A percentile compares a stretch with the other conserved stretches of the same genome.
These are phyloP conservation scores for Falco peregrinus DNA, from an alignment of 2,797 vertebrate genomes.

Conservation along the genomic window DNA sequence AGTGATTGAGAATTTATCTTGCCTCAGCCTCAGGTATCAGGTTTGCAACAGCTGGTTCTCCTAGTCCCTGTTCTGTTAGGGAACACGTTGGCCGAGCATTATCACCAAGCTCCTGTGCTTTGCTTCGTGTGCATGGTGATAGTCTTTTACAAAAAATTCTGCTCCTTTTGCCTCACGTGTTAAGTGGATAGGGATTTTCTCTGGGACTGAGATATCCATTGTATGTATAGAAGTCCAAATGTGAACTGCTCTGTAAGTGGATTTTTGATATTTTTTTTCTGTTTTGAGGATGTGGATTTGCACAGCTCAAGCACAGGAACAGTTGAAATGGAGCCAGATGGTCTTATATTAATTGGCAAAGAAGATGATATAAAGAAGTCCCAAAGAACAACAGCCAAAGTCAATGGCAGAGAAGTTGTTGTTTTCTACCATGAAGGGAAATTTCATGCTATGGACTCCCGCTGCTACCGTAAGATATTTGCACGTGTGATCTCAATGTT, in stretches of 20 bases:
- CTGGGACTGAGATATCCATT: neutral
- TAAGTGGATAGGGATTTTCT: neutral
- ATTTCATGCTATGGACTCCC: conserved; percentile 89
- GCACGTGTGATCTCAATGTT: neutral
- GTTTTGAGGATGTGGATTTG: conserved; percentile 54
- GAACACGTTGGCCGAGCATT: neutral
- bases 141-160: neutral
- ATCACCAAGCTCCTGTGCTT: neutral
- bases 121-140: accelerated
- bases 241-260: neutral
- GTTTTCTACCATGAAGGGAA: conserved; percentile 83
- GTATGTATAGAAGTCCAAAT: neutral
- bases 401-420: conserved; percentile 86
- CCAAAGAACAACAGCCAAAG: conserved; percentile 75
- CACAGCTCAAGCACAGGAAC: neutral
- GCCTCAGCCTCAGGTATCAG: neutral
- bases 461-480: conserved; percentile 91
- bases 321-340: neutral
- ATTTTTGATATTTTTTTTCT: neutral
- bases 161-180: neutral
- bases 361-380: conserved; percentile 84
- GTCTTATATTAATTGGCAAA: conserved; percentile 80
- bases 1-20: conserved; percentile 24
- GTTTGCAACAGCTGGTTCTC: neutral
- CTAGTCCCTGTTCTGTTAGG: neutral